Conservation (phyloP, 2,797 vertebrate species). For the Pseudomugil tenellus region DNA sequence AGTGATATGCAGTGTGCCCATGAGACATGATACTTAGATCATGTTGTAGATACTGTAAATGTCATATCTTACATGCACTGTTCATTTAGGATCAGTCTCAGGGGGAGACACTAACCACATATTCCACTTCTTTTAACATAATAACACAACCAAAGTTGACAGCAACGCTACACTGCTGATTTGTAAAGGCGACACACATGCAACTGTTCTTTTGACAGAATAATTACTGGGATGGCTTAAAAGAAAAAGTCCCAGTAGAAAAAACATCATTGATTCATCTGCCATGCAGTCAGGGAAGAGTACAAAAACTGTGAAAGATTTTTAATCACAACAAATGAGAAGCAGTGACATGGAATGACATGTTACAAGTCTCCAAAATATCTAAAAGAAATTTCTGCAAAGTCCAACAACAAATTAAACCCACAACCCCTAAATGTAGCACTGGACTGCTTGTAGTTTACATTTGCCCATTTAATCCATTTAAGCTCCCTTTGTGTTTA, state of each 20-base stretch:
- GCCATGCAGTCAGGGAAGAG: background rate
- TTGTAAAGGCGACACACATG: background rate
- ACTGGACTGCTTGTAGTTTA: background rate
- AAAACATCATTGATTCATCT: background rate
- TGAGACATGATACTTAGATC: background rate
- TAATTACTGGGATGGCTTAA: background rate
- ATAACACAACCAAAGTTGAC: conserved; percentile 17
- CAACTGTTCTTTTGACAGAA: conserved; percentile 18
- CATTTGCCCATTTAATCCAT: conserved; percentile 11
- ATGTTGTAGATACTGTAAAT: conserved; percentile 17
- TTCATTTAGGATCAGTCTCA: conserved; percentile 13
- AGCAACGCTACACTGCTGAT: conserved; percentile 13
- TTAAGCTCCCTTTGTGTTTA: background rate
- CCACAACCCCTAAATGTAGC: background rate
- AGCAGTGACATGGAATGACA: background rate
- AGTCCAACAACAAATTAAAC: background rate
- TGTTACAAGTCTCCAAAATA: background rate
- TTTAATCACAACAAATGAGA: background rate
- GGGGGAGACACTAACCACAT: conserved; percentile 32
- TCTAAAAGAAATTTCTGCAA: background rate
- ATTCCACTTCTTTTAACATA: conserved; percentile 50
- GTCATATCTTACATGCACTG: conserved; percentile 1
- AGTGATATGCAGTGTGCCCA: background rate
- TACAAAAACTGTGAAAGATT: background rate
- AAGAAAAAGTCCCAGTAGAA: background rate